phyloP scores from a whole-genome alignment of 2,888 invertebrate species.

The Tryphoninae sp. region DNA sequence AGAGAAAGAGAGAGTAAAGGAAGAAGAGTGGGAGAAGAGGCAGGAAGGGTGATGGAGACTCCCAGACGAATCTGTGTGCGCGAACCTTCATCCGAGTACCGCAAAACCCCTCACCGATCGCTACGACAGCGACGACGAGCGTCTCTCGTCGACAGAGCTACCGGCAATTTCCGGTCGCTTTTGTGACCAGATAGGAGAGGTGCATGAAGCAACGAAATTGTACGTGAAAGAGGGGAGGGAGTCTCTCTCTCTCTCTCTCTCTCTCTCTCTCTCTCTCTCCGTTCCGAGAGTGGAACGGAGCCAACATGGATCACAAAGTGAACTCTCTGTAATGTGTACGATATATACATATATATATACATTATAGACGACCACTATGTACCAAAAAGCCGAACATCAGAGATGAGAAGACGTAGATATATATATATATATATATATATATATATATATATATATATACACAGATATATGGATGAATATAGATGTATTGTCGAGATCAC shows the following conservation, averaged over 20 bases:
- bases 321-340: constrained; percentile 23
- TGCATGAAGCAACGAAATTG: constrained; percentile 65
- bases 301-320: constrained; percentile 44
- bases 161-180: constrained; percentile 77
- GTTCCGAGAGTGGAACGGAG: not conserved
- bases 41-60: not conserved
- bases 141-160: constrained; percentile 69
- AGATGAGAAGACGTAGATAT: not conserved
- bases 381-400: too few species aligned
- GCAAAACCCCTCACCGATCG: not conserved
- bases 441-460: not conserved
- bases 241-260: too few species aligned
- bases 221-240: constrained; percentile 47
- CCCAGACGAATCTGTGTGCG: constrained; percentile 28
- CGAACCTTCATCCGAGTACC: constrained; percentile 31
- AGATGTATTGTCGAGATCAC: not conserved
- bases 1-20: constrained; percentile 51
- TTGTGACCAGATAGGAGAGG: constrained; percentile 73
- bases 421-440: not conserved
- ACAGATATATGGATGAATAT: not conserved
- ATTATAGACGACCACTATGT: too few species aligned
- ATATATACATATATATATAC: not conserved
- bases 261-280: too few species aligned
- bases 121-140: constrained; percentile 28
- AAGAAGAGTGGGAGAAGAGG: not conserved